Evolutionary conservation across 1,140 invertebrate species (phyloP).

Genomic region (Mizuhopecten yessoensis): DNA sequence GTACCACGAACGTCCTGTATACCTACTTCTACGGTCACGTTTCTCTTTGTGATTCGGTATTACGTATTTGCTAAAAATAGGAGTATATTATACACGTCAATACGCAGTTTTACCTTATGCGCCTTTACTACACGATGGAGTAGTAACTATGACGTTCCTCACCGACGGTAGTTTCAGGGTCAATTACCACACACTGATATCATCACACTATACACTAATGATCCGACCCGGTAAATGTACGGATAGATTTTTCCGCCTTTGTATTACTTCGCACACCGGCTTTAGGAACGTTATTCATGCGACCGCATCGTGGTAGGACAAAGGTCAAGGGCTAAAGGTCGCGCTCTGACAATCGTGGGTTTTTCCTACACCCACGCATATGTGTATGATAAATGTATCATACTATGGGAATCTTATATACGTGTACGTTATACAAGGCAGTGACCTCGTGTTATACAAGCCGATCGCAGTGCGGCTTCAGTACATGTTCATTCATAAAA

Average conservation of each 20-base stretch:
- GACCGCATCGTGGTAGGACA: constrained; percentile 1
- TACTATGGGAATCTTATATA: neutral
- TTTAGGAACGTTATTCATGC: neutral
- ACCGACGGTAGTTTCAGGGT: neutral
- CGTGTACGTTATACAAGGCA: neutral
- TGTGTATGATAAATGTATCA: neutral
- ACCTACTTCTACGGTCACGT: neutral
- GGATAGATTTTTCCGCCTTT: constrained; percentile 1
- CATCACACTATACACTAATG: neutral
- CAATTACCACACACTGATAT: neutral
- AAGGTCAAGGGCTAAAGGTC: neutral
- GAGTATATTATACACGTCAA: too few species aligned
- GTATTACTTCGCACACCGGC: neutral
- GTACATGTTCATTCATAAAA: constrained; percentile 25
- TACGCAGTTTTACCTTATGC: constrained; percentile 17
- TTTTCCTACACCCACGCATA: neutral
- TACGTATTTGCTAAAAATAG: constrained; percentile 33
- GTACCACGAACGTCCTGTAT: neutral
- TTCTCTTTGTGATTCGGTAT: neutral
- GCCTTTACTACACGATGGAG: neutral
- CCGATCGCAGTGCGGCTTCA: neutral
- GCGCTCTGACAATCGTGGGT: neutral
- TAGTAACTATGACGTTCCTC: neutral
- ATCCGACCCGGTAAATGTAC: neutral
- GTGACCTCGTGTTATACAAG: neutral